Conservation (phyloP, 1,140 invertebrate species). For the Drosophila yakuba region DNA sequence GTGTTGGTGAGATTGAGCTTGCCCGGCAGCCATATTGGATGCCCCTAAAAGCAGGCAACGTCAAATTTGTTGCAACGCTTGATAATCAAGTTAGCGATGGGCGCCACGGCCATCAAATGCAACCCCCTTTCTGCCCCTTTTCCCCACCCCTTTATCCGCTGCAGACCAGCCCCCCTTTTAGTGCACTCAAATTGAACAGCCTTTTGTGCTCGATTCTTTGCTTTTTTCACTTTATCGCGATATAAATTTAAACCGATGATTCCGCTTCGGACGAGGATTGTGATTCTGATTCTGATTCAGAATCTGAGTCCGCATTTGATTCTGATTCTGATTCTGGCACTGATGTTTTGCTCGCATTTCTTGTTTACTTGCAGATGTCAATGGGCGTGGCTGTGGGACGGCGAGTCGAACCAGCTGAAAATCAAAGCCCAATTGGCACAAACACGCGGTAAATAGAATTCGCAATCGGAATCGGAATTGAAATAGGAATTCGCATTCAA, state of each 20-base stretch:
- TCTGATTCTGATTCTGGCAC: not conserved
- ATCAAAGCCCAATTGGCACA: conserved; percentile 80
- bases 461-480: conserved; percentile 58
- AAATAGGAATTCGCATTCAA: conserved; percentile 77
- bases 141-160: not conserved
- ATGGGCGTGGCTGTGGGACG: conserved; percentile 53
- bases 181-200: conserved; percentile 59
- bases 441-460: conserved; percentile 68
- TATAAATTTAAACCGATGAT: conserved; percentile 71
- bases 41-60: conserved; percentile 76
- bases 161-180: conserved; percentile 7
- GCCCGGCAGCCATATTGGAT: conserved; percentile 59
- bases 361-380: conserved; percentile 76
- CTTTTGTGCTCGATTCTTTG: conserved; percentile 36
- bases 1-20: conserved; percentile 33
- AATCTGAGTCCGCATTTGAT: not conserved
- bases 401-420: conserved; percentile 62
- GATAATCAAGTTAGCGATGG: conserved; percentile 75
- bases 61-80: conserved; percentile 68
- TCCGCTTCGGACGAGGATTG: conserved; percentile 38
- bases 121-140: not conserved
- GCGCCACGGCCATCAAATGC: conserved; percentile 2
- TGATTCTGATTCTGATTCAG: conserved; percentile 13
- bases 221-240: conserved; percentile 45
- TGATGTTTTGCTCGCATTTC: conserved; percentile 40